phyloP scores from a whole-genome alignment of 2,797 vertebrate species.

The Crocidura indochinensis region DNA sequence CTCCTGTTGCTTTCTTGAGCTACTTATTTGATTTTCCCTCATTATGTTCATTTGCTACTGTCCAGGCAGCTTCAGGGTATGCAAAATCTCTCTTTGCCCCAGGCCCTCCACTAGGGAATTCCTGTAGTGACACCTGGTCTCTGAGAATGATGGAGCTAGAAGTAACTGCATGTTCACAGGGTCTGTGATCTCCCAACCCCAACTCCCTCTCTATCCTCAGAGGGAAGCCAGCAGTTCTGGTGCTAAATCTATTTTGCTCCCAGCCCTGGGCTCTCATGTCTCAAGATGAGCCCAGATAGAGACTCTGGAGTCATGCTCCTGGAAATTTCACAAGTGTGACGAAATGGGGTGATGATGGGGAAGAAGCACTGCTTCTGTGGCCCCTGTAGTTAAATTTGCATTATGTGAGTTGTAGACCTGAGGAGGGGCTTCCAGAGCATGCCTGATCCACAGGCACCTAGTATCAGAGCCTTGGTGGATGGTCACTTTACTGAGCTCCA shows the following conservation, averaged over 20 bases:
- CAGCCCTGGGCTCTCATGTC: not conserved
- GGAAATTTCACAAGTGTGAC: not conserved
- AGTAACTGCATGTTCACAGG: not conserved
- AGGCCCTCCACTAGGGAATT: not conserved
- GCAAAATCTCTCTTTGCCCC: not conserved
- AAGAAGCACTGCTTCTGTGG: not conserved
- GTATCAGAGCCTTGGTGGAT: not conserved
- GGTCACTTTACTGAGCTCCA: not conserved
- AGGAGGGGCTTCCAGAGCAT: not conserved
- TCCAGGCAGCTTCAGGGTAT: not conserved
- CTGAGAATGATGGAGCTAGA: not conserved
- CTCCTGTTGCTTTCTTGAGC: not conserved
- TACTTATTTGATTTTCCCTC: conserved; percentile 32
- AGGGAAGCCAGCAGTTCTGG: not conserved
- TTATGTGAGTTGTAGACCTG: not conserved
- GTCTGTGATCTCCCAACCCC: not conserved
- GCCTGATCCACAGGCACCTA: not conserved
- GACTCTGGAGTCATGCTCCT: not conserved
- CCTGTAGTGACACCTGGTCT: not conserved
- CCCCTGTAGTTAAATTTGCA: not conserved
- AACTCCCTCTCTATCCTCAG: not conserved
- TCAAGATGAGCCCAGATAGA: not conserved
- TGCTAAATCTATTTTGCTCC: not conserved
- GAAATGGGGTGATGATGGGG: not conserved
- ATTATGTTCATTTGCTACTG: not conserved